Conservation (phyloP, 2,888 invertebrate genomes). For the Philonicus albiceps region DNA sequence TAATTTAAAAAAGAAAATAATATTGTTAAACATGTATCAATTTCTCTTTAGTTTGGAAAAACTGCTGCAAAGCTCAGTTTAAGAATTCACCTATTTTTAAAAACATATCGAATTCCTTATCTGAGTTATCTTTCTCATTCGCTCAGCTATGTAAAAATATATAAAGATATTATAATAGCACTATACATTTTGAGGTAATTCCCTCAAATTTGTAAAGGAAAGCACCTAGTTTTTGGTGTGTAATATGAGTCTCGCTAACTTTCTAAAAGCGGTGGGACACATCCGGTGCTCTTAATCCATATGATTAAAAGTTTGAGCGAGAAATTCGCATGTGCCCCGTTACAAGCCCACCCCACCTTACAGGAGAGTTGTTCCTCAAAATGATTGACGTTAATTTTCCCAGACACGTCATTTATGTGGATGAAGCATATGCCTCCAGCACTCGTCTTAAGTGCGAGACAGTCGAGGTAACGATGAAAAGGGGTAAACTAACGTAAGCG, state of each 20-base stretch:
- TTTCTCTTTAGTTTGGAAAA: too few species aligned
- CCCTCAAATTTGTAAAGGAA: not conserved
- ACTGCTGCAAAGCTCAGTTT: too few species aligned
- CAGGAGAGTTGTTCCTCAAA: not conserved
- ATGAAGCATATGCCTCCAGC: not conserved
- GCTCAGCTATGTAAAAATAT: too few species aligned
- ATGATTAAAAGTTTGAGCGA: slow-evolving; percentile 22
- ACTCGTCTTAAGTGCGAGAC: not conserved
- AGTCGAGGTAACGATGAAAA: not conserved
- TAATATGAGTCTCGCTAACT: not conserved
- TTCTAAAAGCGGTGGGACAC: not conserved
- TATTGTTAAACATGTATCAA: too few species aligned
- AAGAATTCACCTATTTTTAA: too few species aligned
- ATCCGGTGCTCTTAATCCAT: slow-evolving; percentile 9
- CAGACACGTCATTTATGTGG: not conserved
- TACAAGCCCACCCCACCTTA: not conserved
- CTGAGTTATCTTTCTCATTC: too few species aligned
- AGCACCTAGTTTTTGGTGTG: not conserved
- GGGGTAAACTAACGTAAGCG: not conserved
- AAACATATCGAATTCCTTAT: too few species aligned
- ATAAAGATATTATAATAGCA: not conserved
- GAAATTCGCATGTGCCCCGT: not conserved
- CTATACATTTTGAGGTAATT: not conserved
- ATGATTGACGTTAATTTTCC: slow-evolving; percentile 36
- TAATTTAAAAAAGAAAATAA: too few species aligned